Evolutionary conservation across 2,888 invertebrate species (phyloP).

Genomic region (Hydriomena furcata): DNA sequence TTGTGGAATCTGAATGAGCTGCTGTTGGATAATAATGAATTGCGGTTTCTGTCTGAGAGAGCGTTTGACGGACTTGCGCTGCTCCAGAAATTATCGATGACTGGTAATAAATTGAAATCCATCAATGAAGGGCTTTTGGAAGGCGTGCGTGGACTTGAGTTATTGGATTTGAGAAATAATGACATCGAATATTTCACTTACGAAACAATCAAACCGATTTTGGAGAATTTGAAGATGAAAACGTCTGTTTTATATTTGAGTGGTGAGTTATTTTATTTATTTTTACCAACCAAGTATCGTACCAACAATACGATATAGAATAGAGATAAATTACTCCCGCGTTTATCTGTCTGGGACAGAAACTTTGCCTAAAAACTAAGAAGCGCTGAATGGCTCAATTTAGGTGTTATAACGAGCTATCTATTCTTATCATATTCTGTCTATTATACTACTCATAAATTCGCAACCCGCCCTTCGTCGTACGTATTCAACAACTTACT

Average conservation of each 20-base stretch:
- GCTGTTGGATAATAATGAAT: conserved; percentile 87
- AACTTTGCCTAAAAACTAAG: too few species aligned
- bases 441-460: too few species aligned
- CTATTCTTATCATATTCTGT: too few species aligned
- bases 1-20: conserved; percentile 89
- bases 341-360: too few species aligned
- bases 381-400: too few species aligned
- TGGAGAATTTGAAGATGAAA: conserved; percentile 87
- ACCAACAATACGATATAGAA: too few species aligned
- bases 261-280: conserved; percentile 53
- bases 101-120: conserved; percentile 89
- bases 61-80: conserved; percentile 90
- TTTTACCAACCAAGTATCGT: too few species aligned
- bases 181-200: conserved; percentile 89
- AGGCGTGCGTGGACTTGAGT: conserved; percentile 88
- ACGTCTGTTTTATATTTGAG: conserved; percentile 74
- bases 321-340: too few species aligned
- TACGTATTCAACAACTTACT: too few species aligned
- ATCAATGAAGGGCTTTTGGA: conserved; percentile 89
- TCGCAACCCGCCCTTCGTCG: too few species aligned
- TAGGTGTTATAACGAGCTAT: too few species aligned
- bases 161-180: conserved; percentile 91
- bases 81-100: conserved; percentile 88
- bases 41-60: conserved; percentile 89
- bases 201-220: conserved; percentile 89